Conservation (phyloP, 1,140 invertebrate genomes). For the Leptinotarsa undecemlineata region DNA sequence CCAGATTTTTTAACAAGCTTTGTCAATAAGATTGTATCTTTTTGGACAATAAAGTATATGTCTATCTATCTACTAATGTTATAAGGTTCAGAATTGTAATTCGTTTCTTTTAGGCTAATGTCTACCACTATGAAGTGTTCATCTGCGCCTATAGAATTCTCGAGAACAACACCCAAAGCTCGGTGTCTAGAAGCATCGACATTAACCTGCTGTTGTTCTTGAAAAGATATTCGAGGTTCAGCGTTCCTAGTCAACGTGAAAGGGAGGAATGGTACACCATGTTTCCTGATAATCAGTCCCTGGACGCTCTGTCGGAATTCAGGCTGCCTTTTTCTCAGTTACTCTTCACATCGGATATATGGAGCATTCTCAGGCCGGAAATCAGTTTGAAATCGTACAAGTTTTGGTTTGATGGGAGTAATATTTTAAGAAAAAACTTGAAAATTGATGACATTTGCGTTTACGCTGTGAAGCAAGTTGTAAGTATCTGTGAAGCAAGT, state of each 20-base stretch:
- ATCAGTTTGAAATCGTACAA: slow-evolving; percentile 50
- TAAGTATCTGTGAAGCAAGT: slow-evolving; percentile 33
- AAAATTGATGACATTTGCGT: slow-evolving; percentile 47
- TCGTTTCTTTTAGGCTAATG: slow-evolving; percentile 41
- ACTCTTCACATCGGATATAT: slow-evolving; percentile 46
- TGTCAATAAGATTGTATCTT: too few relatives aligned
- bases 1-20: too few relatives aligned
- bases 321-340: slow-evolving; percentile 43
- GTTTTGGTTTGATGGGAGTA: slow-evolving; percentile 43
- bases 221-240: slow-evolving; percentile 42
- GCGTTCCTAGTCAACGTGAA: slow-evolving; percentile 40
- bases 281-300: slow-evolving; percentile 37
- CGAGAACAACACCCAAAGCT: neutral
- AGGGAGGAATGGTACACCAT: slow-evolving; percentile 46
- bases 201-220: slow-evolving; percentile 39
- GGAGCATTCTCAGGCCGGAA: slow-evolving; percentile 50
- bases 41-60: too few relatives aligned
- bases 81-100: too few relatives aligned
- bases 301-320: slow-evolving; percentile 46
- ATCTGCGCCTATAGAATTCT: slow-evolving; percentile 39
- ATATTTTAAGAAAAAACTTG: slow-evolving; percentile 38
- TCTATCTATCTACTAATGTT: too few relatives aligned
- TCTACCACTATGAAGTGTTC: slow-evolving; percentile 52
- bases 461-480: slow-evolving; percentile 46
- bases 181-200: slow-evolving; percentile 12